Evolutionary conservation across 2,797 vertebrate genomes (phyloP).

Genomic region (Sebastes kiyomatsui): DNA sequence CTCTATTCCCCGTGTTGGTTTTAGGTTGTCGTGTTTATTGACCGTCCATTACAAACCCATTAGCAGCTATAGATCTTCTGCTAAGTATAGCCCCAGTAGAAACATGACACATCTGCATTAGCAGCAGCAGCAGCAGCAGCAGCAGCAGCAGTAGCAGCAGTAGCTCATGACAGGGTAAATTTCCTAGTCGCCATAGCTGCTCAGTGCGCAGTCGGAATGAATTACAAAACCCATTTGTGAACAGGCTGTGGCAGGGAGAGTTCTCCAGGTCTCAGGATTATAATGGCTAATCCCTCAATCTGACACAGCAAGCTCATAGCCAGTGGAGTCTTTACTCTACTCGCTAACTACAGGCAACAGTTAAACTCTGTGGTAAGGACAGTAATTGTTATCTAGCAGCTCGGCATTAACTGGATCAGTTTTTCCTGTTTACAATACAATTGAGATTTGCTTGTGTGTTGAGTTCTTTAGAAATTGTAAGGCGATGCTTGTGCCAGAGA

Average conservation of each 20-base stretch:
- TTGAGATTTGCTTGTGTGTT: background rate
- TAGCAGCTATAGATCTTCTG: constrained; percentile 51
- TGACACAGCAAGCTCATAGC: constrained; percentile 69
- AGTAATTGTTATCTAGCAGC: background rate
- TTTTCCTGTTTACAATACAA: background rate
- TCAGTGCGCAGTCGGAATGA: constrained; percentile 33
- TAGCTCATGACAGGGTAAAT: constrained; percentile 10
- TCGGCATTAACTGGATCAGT: background rate
- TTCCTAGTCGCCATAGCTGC: constrained; percentile 15
- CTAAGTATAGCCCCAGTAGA: constrained; percentile 50
- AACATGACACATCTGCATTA: constrained; percentile 56
- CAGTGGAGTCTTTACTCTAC: constrained; percentile 20
- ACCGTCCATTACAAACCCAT: constrained; percentile 62
- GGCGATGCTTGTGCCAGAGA: background rate
- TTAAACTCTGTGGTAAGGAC: constrained; percentile 3
- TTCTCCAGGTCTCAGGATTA: constrained; percentile 71
- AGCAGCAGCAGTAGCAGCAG: constrained; percentile 18
- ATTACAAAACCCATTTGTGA: constrained; percentile 34
- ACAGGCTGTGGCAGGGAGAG: constrained; percentile 50
- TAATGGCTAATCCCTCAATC: constrained; percentile 70
- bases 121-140: constrained; percentile 35
- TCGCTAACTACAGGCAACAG: constrained; percentile 10
- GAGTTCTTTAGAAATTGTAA: background rate
- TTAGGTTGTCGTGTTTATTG: constrained; percentile 50
- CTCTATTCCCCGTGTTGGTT: constrained; percentile 19